Percentiles rank a stretch among this genome's conserved stretches.
These are phyloP conservation scores for Agapostemon virescens DNA, from an alignment of 2,888 invertebrate species.

Conservation along the genomic window DNA sequence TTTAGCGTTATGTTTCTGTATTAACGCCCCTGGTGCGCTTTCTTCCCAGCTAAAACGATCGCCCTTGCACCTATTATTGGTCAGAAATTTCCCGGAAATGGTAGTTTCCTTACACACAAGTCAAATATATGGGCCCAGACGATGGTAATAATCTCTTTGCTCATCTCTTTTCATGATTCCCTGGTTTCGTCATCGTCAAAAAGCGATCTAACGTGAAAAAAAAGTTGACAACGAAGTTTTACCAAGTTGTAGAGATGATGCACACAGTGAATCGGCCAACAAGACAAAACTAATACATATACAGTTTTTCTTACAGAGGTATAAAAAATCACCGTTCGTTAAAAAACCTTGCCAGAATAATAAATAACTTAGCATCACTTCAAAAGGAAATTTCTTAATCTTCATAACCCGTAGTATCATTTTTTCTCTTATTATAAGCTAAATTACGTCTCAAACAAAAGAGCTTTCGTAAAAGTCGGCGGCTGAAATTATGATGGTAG, in stretches of 20 bases:
- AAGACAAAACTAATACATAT: too few relatives aligned
- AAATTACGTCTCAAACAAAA: too few relatives aligned
- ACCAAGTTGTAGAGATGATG: neutral
- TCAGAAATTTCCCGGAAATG: slow-evolving; percentile 35
- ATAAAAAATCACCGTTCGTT: too few relatives aligned
- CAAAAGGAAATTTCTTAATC: too few relatives aligned
- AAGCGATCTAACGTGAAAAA: neutral
- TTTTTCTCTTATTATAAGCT: too few relatives aligned
- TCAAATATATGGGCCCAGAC: neutral
- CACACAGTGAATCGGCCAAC: too few relatives aligned
- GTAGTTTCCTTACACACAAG: slow-evolving; percentile 30
- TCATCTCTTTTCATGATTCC: slow-evolving; percentile 26
- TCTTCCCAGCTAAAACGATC: slow-evolving; percentile 43
- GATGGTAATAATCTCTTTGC: slow-evolving; percentile 31
- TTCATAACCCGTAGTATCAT: too few relatives aligned
- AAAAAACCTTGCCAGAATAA: too few relatives aligned
- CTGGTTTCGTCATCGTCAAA: neutral
- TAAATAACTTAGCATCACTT: too few relatives aligned
- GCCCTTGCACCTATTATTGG: slow-evolving; percentile 41
- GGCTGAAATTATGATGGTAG: too few relatives aligned
- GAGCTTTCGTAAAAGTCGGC: too few relatives aligned
- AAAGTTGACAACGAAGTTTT: neutral
- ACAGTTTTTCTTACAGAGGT: too few relatives aligned
- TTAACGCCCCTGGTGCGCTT: slow-evolving; percentile 69
- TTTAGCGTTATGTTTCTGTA: slow-evolving; percentile 71